A percentile compares a stretch with the other conserved stretches of the same genome.
phyloP scores from a whole-genome alignment of 2,113 vertebrate genomes.

The Paratilapia polleni region DNA sequence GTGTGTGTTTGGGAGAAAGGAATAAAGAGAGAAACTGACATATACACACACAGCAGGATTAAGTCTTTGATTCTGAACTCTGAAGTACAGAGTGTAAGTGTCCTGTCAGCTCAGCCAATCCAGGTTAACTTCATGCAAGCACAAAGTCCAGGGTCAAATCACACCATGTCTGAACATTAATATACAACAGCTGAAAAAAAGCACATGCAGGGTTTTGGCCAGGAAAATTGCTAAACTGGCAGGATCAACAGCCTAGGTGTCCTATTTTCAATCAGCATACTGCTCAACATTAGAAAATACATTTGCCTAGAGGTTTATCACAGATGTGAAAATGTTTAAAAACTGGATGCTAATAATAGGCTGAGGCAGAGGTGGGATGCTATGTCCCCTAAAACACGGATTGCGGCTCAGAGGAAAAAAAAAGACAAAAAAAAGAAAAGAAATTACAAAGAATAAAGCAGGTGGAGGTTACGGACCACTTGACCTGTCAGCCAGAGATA shows the following conservation, averaged over 20 bases:
- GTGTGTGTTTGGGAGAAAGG: background rate
- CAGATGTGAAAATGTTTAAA: background rate
- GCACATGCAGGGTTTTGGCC: background rate
- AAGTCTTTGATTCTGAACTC: conserved; percentile 30
- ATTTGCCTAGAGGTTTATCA: background rate
- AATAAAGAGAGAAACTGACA: conserved; percentile 9
- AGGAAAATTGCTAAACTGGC: background rate
- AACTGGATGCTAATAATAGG: background rate
- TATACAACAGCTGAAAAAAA: background rate
- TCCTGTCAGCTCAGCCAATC: background rate
- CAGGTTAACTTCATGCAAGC: background rate
- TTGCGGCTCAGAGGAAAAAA: background rate
- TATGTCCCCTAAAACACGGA: background rate
- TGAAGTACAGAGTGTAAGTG: background rate
- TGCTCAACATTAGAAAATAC: background rate
- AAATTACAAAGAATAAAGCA: no score
- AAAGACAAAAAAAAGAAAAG: background rate
- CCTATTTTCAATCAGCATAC: background rate
- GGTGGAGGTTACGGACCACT: no score
- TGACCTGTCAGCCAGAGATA: no score
- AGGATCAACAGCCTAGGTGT: background rate
- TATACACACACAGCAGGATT: background rate
- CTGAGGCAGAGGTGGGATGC: background rate
- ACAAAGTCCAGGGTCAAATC: background rate
- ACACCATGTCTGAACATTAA: background rate